Evolutionary conservation across 2,888 invertebrate genomes (phyloP).

Genomic region (Endotricha flammealis): DNA sequence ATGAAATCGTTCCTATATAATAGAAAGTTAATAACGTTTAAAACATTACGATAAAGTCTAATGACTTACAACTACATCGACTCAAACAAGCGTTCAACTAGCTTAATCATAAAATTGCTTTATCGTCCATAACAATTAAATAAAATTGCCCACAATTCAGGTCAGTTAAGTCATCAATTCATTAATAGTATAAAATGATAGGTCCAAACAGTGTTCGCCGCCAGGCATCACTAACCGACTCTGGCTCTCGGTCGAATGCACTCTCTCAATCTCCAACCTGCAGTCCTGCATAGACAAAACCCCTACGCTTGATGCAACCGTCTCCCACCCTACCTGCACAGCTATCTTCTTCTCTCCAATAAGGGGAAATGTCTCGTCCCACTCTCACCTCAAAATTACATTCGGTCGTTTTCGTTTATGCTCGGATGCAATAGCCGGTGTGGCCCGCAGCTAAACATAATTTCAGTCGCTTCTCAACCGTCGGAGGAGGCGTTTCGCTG

Average conservation of each 20-base stretch:
- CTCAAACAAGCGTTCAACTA: constrained; percentile 26
- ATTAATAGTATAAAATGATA: constrained; percentile 57
- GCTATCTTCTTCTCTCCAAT: constrained; percentile 46
- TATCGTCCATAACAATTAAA: constrained; percentile 55
- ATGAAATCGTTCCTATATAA: too few relatives aligned
- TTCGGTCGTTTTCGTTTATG: constrained; percentile 70
- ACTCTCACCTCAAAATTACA: constrained; percentile 63
- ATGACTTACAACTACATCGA: neutral
- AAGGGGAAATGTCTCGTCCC: constrained; percentile 44
- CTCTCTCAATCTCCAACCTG: constrained; percentile 56
- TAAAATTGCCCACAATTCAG: constrained; percentile 59
- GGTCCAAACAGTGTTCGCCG: constrained; percentile 33
- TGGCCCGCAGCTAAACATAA: constrained; percentile 72
- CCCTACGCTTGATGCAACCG: constrained; percentile 53
- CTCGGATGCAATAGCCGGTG: constrained; percentile 77
- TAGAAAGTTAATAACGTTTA: too few relatives aligned
- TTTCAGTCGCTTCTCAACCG: constrained; percentile 66
- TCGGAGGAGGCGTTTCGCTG: constrained; percentile 53
- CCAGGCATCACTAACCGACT: constrained; percentile 31
- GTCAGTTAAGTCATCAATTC: constrained; percentile 61
- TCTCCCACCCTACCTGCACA: constrained; percentile 60
- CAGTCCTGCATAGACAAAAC: constrained; percentile 64
- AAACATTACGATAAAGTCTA: too few relatives aligned
- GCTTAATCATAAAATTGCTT: constrained; percentile 55
- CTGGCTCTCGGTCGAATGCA: constrained; percentile 57